A percentile compares a stretch with the other conserved stretches of the same genome.
These are phyloP conservation scores for Sinonovacula constricta DNA, from an alignment of 1,140 invertebrate species.

Conservation along the genomic window DNA sequence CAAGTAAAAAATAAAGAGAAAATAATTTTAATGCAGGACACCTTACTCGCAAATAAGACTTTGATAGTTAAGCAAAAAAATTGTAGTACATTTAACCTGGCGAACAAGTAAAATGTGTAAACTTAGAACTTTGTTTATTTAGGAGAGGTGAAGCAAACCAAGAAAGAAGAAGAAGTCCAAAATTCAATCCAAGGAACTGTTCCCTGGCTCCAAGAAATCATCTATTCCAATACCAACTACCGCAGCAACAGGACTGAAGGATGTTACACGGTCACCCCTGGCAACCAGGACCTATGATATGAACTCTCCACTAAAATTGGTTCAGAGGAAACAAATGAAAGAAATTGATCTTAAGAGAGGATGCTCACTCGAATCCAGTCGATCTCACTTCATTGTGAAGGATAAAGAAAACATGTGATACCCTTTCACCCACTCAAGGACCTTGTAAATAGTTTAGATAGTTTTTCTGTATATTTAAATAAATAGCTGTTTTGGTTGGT, in stretches of 20 bases:
- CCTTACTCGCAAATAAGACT: too few relatives aligned
- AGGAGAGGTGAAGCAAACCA: too few relatives aligned
- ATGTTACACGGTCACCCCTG: slow-evolving; percentile 33
- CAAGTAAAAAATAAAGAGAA: too few relatives aligned
- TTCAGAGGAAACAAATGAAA: slow-evolving; percentile 47
- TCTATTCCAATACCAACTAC: slow-evolving; percentile 1
- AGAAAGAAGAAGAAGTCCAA: slow-evolving; percentile 23
- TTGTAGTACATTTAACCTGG: too few relatives aligned
- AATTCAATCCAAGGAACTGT: slow-evolving; percentile 33
- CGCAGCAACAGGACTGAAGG: neutral
- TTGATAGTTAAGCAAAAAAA: too few relatives aligned
- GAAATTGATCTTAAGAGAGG: slow-evolving; percentile 30
- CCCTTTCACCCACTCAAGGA: too few relatives aligned
- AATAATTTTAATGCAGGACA: too few relatives aligned
- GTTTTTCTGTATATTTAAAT: too few relatives aligned
- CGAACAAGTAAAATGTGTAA: too few relatives aligned
- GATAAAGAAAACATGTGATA: slow-evolving; percentile 52
- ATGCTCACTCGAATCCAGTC: slow-evolving; percentile 24
- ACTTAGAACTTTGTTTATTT: too few relatives aligned
- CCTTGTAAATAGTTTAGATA: too few relatives aligned
- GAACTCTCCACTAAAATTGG: slow-evolving; percentile 42
- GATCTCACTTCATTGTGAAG: slow-evolving; percentile 29
- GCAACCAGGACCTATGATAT: slow-evolving; percentile 31
- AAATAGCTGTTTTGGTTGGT: too few relatives aligned
- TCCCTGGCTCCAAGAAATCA: slow-evolving; percentile 5